phyloP scores from a whole-genome alignment of 2,888 invertebrate species.

The Drosophila neotestacea region DNA sequence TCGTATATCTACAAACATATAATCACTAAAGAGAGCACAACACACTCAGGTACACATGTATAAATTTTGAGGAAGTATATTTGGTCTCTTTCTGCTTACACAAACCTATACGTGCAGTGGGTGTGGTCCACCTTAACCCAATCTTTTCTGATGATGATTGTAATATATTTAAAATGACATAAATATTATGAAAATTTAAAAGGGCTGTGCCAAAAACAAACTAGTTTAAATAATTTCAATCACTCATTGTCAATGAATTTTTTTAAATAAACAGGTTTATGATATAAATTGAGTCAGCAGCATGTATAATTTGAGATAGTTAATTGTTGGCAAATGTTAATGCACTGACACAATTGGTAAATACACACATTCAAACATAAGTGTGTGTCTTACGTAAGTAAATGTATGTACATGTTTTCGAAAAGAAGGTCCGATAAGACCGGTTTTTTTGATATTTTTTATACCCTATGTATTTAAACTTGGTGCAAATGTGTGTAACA shows the following conservation, averaged over 20 bases:
- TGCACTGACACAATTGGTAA: background rate
- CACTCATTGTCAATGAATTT: background rate
- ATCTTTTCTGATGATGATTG: background rate
- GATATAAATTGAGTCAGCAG: background rate
- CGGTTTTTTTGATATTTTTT: constrained; percentile 25
- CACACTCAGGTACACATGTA: background rate
- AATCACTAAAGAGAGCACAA: constrained; percentile 26
- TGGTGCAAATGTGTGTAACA: background rate
- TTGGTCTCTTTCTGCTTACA: constrained; percentile 11
- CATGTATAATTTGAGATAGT: background rate
- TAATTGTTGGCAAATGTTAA: background rate
- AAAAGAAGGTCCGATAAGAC: constrained; percentile 34
- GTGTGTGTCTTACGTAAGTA: background rate
- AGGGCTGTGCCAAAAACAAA: background rate
- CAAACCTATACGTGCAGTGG: constrained; percentile 4
- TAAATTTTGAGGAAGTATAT: constrained; percentile 8
- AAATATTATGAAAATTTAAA: background rate
- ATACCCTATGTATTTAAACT: background rate
- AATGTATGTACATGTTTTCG: background rate
- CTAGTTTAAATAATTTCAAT: background rate
- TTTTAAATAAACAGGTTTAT: background rate
- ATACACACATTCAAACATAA: background rate
- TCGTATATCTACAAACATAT: constrained; percentile 14
- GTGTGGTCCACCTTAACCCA: constrained; percentile 12
- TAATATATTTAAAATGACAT: background rate